phyloP scores from a whole-genome alignment of 2,888 invertebrate species.

The Abscondita cerata region DNA sequence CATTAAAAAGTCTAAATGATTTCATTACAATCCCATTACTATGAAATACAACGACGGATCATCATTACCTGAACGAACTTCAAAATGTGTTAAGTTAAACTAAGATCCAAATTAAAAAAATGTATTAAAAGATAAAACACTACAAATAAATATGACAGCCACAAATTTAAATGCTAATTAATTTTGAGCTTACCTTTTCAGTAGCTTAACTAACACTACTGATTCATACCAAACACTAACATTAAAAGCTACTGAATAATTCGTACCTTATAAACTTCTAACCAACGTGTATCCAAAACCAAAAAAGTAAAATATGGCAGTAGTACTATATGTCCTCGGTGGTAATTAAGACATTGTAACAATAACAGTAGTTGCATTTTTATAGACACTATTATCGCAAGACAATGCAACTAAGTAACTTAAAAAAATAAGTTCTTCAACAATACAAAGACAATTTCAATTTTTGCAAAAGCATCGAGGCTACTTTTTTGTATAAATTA shows the following conservation, averaged over 20 bases:
- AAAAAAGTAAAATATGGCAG: background rate
- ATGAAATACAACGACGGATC: conserved; percentile 45
- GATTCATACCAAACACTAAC: conserved; percentile 29
- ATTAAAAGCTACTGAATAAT: conserved; percentile 35
- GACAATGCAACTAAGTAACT: background rate
- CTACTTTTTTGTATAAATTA: background rate
- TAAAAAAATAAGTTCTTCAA: background rate
- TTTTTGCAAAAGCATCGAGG: background rate
- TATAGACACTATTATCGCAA: background rate
- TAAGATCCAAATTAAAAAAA: conserved; percentile 18
- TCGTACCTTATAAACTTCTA: background rate
- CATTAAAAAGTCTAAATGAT: conserved; percentile 19
- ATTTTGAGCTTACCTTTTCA: conserved; percentile 39
- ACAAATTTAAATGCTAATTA: conserved; percentile 20
- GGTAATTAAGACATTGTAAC: background rate
- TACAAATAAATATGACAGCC: conserved; percentile 45
- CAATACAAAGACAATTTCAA: conserved; percentile 5
- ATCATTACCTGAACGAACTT: conserved; percentile 30
- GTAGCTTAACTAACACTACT: conserved; percentile 35
- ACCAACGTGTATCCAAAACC: background rate
- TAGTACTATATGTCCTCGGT: background rate
- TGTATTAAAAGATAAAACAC: conserved; percentile 34
- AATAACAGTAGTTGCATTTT: background rate
- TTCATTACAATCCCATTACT: conserved; percentile 47
- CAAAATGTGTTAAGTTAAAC: conserved; percentile 30